phyloP scores from a whole-genome alignment of 2,113 vertebrate species.

The Malurus melanocephalus region DNA sequence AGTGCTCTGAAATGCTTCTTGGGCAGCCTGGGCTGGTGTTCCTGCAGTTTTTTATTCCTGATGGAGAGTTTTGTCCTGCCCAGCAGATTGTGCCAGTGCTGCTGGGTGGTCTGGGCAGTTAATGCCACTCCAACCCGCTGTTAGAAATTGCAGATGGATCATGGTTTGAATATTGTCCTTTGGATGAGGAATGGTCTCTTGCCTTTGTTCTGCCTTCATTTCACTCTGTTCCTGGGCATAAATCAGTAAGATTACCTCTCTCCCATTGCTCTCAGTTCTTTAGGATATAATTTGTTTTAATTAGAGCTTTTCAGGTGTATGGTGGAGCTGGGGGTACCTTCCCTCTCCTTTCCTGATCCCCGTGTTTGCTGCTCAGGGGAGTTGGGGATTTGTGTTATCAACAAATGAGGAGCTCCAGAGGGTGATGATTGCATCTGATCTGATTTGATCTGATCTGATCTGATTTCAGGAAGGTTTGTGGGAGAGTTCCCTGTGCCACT shows the following conservation, averaged over 20 bases:
- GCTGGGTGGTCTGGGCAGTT: not conserved
- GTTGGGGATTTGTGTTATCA: not conserved
- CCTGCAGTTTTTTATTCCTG: fast-evolving
- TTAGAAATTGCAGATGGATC: not conserved
- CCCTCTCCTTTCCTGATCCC: not conserved
- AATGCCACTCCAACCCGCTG: not conserved
- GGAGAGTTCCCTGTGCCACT: not conserved
- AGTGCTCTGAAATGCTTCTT: not conserved
- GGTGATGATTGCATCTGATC: not conserved
- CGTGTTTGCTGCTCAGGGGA: not conserved
- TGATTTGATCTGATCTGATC: not conserved
- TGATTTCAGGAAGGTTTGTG: not conserved
- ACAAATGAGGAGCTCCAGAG: not conserved
- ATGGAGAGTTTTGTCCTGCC: not conserved
- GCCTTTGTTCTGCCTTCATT: not conserved
- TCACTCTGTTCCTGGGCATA: not conserved
- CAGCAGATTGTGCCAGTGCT: not conserved
- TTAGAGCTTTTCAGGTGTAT: not conserved
- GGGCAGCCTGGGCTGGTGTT: not conserved
- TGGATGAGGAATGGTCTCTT: not conserved
- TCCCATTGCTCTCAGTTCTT: not conserved
- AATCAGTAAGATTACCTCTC: not conserved
- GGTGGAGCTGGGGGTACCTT: not conserved
- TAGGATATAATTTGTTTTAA: not conserved
- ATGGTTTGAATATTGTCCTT: not conserved